Evolutionary conservation across 1,140 invertebrate genomes (phyloP).

Genomic region (Nasonia giraulti): DNA sequence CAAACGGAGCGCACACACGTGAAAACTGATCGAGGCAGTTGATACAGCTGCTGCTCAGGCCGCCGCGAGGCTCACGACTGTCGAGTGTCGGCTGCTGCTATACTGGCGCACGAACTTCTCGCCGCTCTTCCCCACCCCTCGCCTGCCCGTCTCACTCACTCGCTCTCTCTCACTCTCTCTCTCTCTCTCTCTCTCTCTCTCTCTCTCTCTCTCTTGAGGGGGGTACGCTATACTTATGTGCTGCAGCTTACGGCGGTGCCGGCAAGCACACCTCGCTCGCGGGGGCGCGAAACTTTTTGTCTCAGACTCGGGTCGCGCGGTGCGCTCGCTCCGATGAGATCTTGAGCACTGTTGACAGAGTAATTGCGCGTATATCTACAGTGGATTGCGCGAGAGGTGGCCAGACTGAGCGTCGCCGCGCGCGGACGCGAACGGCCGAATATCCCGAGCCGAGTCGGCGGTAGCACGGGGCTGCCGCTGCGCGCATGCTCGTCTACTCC

Average conservation of each 20-base stretch:
- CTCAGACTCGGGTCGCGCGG: not conserved
- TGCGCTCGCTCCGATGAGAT: not conserved
- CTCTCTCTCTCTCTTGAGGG: no score
- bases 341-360: slow-evolving; percentile 63
- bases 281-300: not conserved
- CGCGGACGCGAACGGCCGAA: slow-evolving; percentile 57
- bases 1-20: not conserved
- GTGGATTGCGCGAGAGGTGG: slow-evolving; percentile 63
- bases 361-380: slow-evolving; percentile 68
- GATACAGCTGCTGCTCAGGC: not conserved
- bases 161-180: no score
- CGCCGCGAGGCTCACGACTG: not conserved
- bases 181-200: no score
- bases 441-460: slow-evolving; percentile 50
- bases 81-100: not conserved
- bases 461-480: not conserved
- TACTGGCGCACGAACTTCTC: not conserved
- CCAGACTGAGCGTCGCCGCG: slow-evolving; percentile 70
- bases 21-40: not conserved
- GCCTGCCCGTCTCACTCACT: no score
- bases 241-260: no score
- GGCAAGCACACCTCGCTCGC: no score
- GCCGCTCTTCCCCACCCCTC: not conserved
- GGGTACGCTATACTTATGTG: no score
- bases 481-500: slow-evolving; percentile 20